phyloP scores from a whole-genome alignment of 2,888 invertebrate genomes.

The Rhamnusium bicolor region DNA sequence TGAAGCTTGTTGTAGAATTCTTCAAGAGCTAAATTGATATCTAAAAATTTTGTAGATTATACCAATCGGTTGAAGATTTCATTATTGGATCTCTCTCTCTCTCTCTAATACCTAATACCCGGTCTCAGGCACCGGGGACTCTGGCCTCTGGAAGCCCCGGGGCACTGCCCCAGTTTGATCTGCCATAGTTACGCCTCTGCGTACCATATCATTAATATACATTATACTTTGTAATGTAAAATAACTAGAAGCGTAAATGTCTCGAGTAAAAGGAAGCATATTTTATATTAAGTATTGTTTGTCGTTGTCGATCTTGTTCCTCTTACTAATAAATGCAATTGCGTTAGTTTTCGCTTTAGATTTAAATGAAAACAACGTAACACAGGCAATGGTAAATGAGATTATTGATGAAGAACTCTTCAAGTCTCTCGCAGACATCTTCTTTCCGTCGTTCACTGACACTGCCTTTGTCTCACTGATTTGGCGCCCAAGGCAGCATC shows the following conservation, averaged over 20 bases:
- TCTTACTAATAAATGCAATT: background rate
- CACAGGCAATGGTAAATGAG: slow-evolving; percentile 62
- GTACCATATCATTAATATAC: too few species aligned
- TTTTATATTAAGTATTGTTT: background rate
- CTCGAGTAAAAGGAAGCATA: background rate
- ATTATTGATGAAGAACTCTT: slow-evolving; percentile 65
- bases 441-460: slow-evolving; percentile 59
- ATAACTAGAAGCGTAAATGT: background rate
- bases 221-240: too few species aligned
- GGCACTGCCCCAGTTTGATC: too few species aligned
- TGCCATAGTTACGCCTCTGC: too few species aligned
- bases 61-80: too few species aligned
- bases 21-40: too few species aligned
- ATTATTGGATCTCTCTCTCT: too few species aligned
- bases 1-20: too few species aligned
- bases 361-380: slow-evolving; percentile 43
- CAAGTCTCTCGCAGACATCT: slow-evolving; percentile 63
- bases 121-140: too few species aligned
- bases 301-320: background rate
- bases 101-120: too few species aligned
- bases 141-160: too few species aligned
- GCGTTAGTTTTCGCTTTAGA: background rate
- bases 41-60: too few species aligned
- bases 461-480: slow-evolving; percentile 60
- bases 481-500: slow-evolving; percentile 59